Base-by-base conservation (phyloP, 2,888 invertebrate species). In the Dichetophora obliterata region DNA sequence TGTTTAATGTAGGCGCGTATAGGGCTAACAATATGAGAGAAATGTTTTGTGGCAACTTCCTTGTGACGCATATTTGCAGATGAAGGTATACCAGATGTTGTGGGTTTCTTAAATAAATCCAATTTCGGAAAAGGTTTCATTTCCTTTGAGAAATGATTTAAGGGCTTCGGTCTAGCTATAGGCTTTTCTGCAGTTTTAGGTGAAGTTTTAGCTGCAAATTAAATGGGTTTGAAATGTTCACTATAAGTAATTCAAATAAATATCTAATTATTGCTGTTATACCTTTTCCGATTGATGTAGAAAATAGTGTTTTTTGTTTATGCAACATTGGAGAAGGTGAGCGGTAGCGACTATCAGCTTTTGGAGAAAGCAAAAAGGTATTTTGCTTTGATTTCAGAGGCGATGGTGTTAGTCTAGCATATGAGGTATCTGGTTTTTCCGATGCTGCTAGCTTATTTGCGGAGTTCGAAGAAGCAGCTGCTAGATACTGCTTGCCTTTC, bases 1-100 rank as follows among this genome's bases (percentile, higher is more conserved):
- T 89, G 89, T 19, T 90, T 88, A 74, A 90, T 90, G 75, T 90
- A 90, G 0, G 88, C 82, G 6, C 89, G 87, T 57, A 90, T 86
- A 1, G 90, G 90, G 82, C 90, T 90, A 2, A 89, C 82, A 70
- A 90, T 86, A 77, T 90, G 85, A 0, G 85, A 82, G 76, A 83
- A 89, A 22, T 84, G 82, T 31, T 82, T 84, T 37, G 54, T 81
- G 80, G 8, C 69, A 70, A 43, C 65, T 71, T 27, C 24, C 77
- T 82, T 82, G 9, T 83, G 81, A 4, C 82, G 82, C 16, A 78
- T 43, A 22, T 74, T 68, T 19, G 57, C 59, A 70, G 76, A 34
- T 34, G 77, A 77, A 5, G 82, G 79, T 27, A 81, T 77, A 14
- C 75, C 59, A 19, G 79, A 74, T 11, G 16, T 11, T 8, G 75